Conservation (phyloP, 2,888 invertebrate species). For the Stenurella melanura region DNA sequence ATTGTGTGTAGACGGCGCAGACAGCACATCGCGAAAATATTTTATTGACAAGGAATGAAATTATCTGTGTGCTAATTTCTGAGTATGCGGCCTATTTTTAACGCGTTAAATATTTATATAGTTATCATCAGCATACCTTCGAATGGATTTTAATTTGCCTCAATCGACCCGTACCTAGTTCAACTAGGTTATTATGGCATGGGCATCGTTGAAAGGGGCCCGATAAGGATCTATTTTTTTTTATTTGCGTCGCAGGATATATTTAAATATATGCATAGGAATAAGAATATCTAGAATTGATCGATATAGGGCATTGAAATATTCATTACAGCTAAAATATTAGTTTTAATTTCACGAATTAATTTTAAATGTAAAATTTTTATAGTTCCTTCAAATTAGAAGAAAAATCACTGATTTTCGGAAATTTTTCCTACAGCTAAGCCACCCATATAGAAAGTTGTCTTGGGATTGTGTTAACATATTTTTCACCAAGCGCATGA, state of each 20-base stretch:
- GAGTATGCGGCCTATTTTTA: not conserved
- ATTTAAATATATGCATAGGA: not conserved
- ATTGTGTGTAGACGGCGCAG: constrained; percentile 7
- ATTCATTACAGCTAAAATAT: too few species aligned
- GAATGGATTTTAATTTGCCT: not conserved
- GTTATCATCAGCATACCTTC: not conserved
- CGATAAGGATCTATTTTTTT: not conserved
- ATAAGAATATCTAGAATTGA: too few species aligned
- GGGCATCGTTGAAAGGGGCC: not conserved
- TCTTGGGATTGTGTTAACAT: too few species aligned
- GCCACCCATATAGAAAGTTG: too few species aligned
- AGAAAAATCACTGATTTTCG: too few species aligned
- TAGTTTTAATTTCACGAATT: too few species aligned
- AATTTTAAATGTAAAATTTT: too few species aligned
- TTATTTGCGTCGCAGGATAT: not conserved
- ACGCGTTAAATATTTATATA: not conserved
- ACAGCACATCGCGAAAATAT: constrained; percentile 22
- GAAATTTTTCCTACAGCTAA: too few species aligned
- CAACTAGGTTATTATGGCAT: not conserved
- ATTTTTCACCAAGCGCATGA: too few species aligned
- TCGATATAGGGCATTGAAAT: too few species aligned
- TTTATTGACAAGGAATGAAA: constrained; percentile 1
- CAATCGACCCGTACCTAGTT: not conserved
- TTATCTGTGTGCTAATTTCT: not conserved
- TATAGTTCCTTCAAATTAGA: too few species aligned